These are phyloP conservation scores for Cataglyphis cursor DNA, from an alignment of 2,888 invertebrate species.

Conservation along the genomic window DNA sequence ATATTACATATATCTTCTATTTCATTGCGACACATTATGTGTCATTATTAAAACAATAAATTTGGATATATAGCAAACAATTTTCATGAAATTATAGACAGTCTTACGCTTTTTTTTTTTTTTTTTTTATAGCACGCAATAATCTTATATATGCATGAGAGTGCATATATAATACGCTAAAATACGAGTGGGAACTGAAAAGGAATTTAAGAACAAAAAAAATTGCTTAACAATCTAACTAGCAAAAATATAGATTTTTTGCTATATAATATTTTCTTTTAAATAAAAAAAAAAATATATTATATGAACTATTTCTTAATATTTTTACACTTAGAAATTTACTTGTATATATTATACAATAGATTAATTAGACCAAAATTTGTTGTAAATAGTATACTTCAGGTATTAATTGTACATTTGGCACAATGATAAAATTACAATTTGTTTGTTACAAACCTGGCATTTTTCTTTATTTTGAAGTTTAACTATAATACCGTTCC, in stretches of 20 bases:
- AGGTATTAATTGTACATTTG: slow-evolving; percentile 47
- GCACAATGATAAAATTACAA: slow-evolving; percentile 25
- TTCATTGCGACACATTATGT: not conserved
- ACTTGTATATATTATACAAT: not conserved
- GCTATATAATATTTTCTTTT: slow-evolving; percentile 26
- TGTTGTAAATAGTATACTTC: slow-evolving; percentile 22
- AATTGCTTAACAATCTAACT: not conserved
- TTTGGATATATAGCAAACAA: not conserved
- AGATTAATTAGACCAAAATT: slow-evolving; percentile 7
- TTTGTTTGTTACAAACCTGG: slow-evolving; percentile 40
- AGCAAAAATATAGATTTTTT: not conserved
- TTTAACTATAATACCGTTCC: slow-evolving; percentile 28
- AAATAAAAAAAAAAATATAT: not conserved
- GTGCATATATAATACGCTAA: not conserved
- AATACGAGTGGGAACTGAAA: not conserved
- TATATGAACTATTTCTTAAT: not conserved
- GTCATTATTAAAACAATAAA: not conserved
- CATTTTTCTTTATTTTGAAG: slow-evolving; percentile 22
- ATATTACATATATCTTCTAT: not conserved
- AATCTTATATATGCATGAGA: not conserved
- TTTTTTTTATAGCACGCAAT: not conserved
- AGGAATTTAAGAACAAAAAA: not conserved
- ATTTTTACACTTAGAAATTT: not conserved
- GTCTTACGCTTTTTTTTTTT: not conserved
- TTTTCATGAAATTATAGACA: not conserved